Base-by-base conservation (phyloP, 2,888 invertebrate genomes). In the Andricus curvator region DNA sequence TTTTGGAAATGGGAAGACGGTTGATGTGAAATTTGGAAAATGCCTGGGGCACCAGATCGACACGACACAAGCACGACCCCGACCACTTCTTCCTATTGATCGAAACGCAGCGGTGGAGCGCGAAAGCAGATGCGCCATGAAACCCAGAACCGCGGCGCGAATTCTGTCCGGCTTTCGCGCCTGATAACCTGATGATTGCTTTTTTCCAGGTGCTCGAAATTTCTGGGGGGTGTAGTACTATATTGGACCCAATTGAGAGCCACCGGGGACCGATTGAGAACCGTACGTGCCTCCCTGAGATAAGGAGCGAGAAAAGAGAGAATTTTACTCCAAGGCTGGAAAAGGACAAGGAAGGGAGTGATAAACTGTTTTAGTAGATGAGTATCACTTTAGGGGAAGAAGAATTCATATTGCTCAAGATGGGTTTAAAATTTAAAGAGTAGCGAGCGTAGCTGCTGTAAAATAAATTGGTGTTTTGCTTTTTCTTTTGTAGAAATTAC, bases 51-150 rank as follows among this genome's bases (percentile, higher is more conserved):
- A 37, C 74, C 74, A 56, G 56, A 33, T 74, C 74, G n/a, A 33
- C 51, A 74, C n/a, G 56, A 60, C 56, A 51, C 51, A 33, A 51
- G 56, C 33, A 74, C 74, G 33, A 81, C 80, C 80, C 78, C 83
- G 77, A 79, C 76, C 82, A 83, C 81, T 83, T 83, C 82, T 82
- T 81, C 80, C 78, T 83, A 84, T 83, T 84, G 84, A 82, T 83
- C 84, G 83, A 67, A 76, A 29, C 56, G 80, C 82, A 82, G 80
- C 65, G 79, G 80, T 81, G 83, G 83, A 83, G 81, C 84, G 82
- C 84, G 80, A 80, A 77, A 82, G 81, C 82, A 82, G 83, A 82
- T 84, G 84, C 83, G 84, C 84, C 82, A 80, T 81, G 44, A 79
- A 79, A 68, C 76, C 78, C 77, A 66, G 67, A 76, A 62, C 78